Base-by-base conservation (phyloP, 2,888 invertebrate genomes). In the Fragum fragum region DNA sequence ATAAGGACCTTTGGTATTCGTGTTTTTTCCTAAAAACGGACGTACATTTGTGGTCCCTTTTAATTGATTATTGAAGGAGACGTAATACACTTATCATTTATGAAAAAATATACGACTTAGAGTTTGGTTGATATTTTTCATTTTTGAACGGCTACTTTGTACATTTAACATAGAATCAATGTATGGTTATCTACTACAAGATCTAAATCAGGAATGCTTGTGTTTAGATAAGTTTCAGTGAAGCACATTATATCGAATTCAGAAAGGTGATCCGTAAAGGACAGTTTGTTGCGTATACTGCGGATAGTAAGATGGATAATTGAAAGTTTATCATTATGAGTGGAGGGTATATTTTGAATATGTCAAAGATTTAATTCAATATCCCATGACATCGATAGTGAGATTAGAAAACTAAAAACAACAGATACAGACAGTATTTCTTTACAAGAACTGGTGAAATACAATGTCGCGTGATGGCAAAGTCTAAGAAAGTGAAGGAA, bases 241-340 rank as follows among this genome's bases (percentile, higher is more conserved):
- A 69, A 69, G 23, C 69, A 69, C 21, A 69, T 26, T n/a, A 69
- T 69, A 23, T 69, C 52, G 28, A 69, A 69, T 14, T 69, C 69
- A 69, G 28, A 42, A 16, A 69, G 39, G 28, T 69, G 29, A 18
- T 61, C 61, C 2, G 29, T 29, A 14, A 32, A 61, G 26, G 21
- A 26, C 11, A 61, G 3, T 26, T 61, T 61, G 29, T 61, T 61
- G 11, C 61, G 29, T 18, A 61, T 29, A 32, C 32, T 61, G 14
- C 61, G 61, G 3, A 61, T 61, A 32, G 28, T 61, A 11, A 32
- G 32, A n/a, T 32, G 61, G 26, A 61, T 6, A 32, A 61, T 61
- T 9, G 61, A 61, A 18, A 61, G 28, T 11, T 11, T 26, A 7
- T 14, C 32, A 26, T 29, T n/a, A 26, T 18, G 9, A 61, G 18